Conservation (phyloP, 2,888 invertebrate species). For the Schizaphis graminum region DNA sequence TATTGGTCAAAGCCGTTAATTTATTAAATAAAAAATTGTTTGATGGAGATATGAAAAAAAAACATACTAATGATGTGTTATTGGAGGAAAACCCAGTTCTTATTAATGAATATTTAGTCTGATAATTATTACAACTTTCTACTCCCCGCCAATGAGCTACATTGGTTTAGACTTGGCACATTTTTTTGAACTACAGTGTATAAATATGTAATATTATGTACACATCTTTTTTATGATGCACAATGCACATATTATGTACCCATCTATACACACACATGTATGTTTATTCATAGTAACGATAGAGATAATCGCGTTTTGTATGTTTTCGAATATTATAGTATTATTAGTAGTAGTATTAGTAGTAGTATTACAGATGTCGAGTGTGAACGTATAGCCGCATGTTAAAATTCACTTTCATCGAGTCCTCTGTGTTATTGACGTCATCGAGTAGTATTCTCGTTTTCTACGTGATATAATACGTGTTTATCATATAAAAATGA, state of each 20-base stretch:
- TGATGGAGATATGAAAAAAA: background rate
- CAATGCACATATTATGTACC: no score
- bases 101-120: background rate
- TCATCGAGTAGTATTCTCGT: constrained; percentile 26
- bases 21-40: background rate
- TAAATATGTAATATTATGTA: background rate
- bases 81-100: background rate
- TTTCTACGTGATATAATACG: constrained; percentile 37
- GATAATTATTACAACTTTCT: background rate
- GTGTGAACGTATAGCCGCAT: constrained; percentile 4
- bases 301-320: no score
- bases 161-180: background rate
- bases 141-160: background rate
- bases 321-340: background rate
- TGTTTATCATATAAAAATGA: constrained; percentile 43
- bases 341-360: background rate
- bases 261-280: background rate
- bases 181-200: background rate
- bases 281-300: background rate
- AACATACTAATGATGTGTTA: background rate
- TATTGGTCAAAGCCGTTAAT: background rate
- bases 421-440: constrained; percentile 34
- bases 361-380: background rate
- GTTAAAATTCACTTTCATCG: constrained; percentile 54
- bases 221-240: background rate